Evolutionary conservation across 2,797 vertebrate genomes (phyloP).

Genomic region (Eutrigla gurnardus): DNA sequence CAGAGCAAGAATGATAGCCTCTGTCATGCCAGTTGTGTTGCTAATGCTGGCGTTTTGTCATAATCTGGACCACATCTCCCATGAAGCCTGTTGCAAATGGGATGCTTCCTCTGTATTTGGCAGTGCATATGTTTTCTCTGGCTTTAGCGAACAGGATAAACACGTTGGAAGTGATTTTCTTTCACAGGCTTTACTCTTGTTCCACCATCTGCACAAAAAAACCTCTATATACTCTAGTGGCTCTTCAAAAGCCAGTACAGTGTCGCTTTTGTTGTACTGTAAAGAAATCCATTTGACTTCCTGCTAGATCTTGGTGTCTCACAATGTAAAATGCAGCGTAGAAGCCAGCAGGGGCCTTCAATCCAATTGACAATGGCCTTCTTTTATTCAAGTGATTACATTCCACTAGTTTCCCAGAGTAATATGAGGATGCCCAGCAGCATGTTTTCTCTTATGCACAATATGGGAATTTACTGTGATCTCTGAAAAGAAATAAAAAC

Average conservation of each 20-base stretch:
- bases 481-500: not conserved
- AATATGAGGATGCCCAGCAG: not conserved
- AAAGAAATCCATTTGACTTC: slow-evolving; percentile 50
- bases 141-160: slow-evolving; percentile 58
- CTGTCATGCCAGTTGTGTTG: not conserved
- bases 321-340: slow-evolving; percentile 28
- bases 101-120: slow-evolving; percentile 35
- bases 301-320: slow-evolving; percentile 22
- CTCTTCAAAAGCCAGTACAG: slow-evolving; percentile 48
- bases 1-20: slow-evolving; percentile 6
- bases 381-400: slow-evolving; percentile 23
- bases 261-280: slow-evolving; percentile 55
- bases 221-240: slow-evolving; percentile 46
- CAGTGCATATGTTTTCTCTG: slow-evolving; percentile 55
- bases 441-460: not conserved
- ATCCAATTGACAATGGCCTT: not conserved
- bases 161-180: slow-evolving; percentile 58
- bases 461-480: not conserved
- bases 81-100: slow-evolving; percentile 41
- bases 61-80: slow-evolving; percentile 33
- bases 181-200: slow-evolving; percentile 58
- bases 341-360: slow-evolving; percentile 4
- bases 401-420: not conserved
- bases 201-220: slow-evolving; percentile 62
- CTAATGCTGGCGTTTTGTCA: not conserved